phyloP scores from a whole-genome alignment of 2,113 vertebrate genomes.

The Ariopsis seemanni region DNA sequence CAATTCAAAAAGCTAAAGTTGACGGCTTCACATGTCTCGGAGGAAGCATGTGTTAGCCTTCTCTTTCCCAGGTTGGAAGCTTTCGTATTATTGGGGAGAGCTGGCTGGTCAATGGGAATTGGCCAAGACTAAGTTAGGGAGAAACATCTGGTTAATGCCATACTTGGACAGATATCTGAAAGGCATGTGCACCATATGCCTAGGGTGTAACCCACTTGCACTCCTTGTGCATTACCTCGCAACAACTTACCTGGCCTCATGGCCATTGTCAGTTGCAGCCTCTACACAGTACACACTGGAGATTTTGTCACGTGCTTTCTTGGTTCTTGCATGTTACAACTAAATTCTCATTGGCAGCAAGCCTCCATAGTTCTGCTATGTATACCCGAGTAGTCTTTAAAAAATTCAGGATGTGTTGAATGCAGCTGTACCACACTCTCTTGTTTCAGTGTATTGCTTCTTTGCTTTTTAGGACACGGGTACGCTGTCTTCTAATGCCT shows the following conservation, averaged over 20 bases:
- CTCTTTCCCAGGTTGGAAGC: neutral
- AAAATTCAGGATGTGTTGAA: neutral
- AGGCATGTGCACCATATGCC: neutral
- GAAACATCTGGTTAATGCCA: neutral
- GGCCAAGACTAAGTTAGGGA: neutral
- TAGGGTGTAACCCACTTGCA: neutral
- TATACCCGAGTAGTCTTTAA: neutral
- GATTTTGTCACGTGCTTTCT: neutral
- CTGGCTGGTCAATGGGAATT: neutral
- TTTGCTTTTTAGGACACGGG: slow-evolving; percentile 52
- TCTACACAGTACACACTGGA: neutral
- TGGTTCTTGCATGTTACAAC: neutral
- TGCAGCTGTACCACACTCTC: neutral
- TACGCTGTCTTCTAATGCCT: slow-evolving; percentile 59
- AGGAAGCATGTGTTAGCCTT: neutral
- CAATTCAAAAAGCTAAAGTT: neutral
- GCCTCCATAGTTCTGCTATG: neutral
- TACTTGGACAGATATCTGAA: neutral
- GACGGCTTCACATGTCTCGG: neutral
- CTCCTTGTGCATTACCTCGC: no score
- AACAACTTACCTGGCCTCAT: neutral
- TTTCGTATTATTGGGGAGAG: neutral
- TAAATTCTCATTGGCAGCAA: neutral
- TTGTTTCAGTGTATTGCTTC: neutral
- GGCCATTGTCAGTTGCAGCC: neutral